phyloP scores from a whole-genome alignment of 1,140 invertebrate species.

The Centruroides sculpturatus region DNA sequence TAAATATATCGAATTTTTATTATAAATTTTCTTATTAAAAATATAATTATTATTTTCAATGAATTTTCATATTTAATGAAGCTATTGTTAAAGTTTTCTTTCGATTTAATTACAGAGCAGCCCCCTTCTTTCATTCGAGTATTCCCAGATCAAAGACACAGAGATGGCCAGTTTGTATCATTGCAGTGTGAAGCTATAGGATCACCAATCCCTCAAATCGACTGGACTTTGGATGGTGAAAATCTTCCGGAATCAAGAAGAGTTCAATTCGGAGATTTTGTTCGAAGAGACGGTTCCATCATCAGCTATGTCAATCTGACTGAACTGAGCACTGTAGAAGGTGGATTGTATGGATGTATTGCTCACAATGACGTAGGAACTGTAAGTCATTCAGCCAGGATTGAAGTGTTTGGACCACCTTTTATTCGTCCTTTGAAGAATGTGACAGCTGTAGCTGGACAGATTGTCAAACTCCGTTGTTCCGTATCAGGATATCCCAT shows the following conservation, averaged over 20 bases:
- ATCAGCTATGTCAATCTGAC: constrained; percentile 21
- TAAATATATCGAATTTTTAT: not conserved
- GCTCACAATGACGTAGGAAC: constrained; percentile 82
- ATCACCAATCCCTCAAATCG: constrained; percentile 18
- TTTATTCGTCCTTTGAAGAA: constrained; percentile 82
- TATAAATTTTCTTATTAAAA: not conserved
- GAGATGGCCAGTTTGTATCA: constrained; percentile 16
- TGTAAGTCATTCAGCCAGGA: constrained; percentile 64
- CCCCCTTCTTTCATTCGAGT: constrained; percentile 15
- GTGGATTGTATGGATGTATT: constrained; percentile 57
- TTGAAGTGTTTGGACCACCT: constrained; percentile 81
- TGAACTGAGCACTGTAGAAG: constrained; percentile 17
- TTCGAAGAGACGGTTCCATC: constrained; percentile 15
- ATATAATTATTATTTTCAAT: not conserved
- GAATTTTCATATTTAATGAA: too few relatives aligned
- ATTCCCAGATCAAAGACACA: constrained; percentile 19
- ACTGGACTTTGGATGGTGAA: constrained; percentile 19
- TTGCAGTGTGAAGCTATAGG: constrained; percentile 19
- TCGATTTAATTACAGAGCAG: constrained; percentile 11
- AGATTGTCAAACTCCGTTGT: constrained; percentile 72
- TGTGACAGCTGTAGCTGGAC: constrained; percentile 74
- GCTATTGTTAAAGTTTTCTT: not conserved
- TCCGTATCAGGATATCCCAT: constrained; percentile 90
- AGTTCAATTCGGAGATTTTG: constrained; percentile 21
- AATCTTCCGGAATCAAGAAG: constrained; percentile 15